Evolutionary conservation across 2,113 vertebrate species (phyloP).

Genomic region (sheep (Ovis aries)): ARS-UI_Ramb_v3.0 NC_056055.1:190203001-190203500

Average conservation of each 20-base stretch:
- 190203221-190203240: neutral
- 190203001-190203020: neutral
- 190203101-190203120: neutral
- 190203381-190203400: neutral
- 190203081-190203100: neutral
- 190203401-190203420: neutral
- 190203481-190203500: neutral
- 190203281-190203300: neutral
- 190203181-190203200: neutral
- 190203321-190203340: neutral
- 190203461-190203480: neutral
- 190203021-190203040: neutral
- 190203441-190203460: neutral
- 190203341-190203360: neutral
- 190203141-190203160: neutral
- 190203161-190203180: neutral
- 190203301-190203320: neutral
- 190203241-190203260: neutral
- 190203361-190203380: neutral
- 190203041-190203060: neutral
- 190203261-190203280: neutral
- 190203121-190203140: neutral
- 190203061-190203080: neutral
- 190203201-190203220: neutral
- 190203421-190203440: neutral